Base-by-base conservation (phyloP, 2,113 vertebrate genomes). In the Leucoraja erinaceus region DNA sequence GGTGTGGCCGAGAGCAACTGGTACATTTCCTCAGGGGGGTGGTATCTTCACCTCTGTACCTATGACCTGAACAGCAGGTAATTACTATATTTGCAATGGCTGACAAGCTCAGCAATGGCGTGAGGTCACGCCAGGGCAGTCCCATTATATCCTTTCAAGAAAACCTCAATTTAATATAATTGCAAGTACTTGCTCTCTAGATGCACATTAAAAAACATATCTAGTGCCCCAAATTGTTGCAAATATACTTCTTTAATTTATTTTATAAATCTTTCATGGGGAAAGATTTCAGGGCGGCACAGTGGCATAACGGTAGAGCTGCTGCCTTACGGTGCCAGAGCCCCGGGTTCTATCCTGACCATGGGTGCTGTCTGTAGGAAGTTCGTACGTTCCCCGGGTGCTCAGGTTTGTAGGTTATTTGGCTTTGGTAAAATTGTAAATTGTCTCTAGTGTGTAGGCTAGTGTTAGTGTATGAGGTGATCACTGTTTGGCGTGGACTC, bases 31-130 rank as follows among this genome's bases (percentile, higher is more conserved):
- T 91, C 22, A 91, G 90, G 90, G 88, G 66, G 90, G 90, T 63
- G 66, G 33, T 54, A 38, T 38, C 47, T 72, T 72, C 90, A 91
- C 90, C 90, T 74, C 63, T 91, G 68, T 72, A 91, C 33, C 90
- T 91, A 72, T 91, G 90, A 91, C 90, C 68, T 25, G 90, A 74
- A 72, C 90, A 91, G 90, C 90, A 91, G 90, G 90, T 72, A 91
- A 91, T 91, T 91, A 72, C 66, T 54, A 14, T 68, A 72, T 54
- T 11, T 38, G 66, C 63, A 91, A 72, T 4, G 68, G 66, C 90
- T 91, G 66, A 54, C 33, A 91, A 91, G 90, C 18, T 33, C n/a
- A 28, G 90, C 7, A 38, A 74, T 4, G 38, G 38, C 68, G 25
- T 5, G 63, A 38, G 38, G 33, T 72, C 83, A 66, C 25, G 14